Evolutionary conservation across 2,888 invertebrate species (phyloP).

Genomic region (Lypha dubia): DNA sequence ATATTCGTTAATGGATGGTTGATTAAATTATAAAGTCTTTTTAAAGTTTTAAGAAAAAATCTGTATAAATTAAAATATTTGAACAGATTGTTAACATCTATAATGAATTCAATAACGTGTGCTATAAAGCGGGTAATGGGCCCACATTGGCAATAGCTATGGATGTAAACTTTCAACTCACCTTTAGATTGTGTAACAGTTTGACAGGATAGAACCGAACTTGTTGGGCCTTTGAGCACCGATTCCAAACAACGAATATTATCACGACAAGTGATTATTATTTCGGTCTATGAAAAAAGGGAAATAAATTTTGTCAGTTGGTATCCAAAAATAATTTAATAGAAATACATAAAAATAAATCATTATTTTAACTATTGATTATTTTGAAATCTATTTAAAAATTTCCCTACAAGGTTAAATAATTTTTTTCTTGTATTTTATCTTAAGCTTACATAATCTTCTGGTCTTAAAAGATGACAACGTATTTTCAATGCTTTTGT

Average conservation of each 20-base stretch:
- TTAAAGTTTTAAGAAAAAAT: slow-evolving; percentile 79
- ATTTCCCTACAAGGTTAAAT: not conserved
- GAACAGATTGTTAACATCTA: slow-evolving; percentile 81
- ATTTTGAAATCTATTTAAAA: not conserved
- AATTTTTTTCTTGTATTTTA: not conserved
- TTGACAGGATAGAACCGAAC: slow-evolving; percentile 84
- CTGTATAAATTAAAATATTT: slow-evolving; percentile 81
- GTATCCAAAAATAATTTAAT: too few relatives aligned
- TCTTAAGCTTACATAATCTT: slow-evolving; percentile 83
- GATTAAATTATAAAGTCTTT: slow-evolving; percentile 78
- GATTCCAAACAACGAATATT: slow-evolving; percentile 92
- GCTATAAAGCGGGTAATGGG: slow-evolving; percentile 83
- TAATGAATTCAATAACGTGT: slow-evolving; percentile 80
- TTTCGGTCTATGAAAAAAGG: slow-evolving; percentile 90
- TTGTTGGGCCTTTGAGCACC: slow-evolving; percentile 85
- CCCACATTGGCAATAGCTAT: slow-evolving; percentile 81
- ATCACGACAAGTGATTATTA: slow-evolving; percentile 93
- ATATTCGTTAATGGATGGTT: slow-evolving; percentile 74
- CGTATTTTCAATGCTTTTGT: slow-evolving; percentile 83
- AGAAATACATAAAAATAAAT: not conserved
- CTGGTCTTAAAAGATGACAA: slow-evolving; percentile 83
- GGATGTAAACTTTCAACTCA: slow-evolving; percentile 81
- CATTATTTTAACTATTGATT: not conserved
- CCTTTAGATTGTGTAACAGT: slow-evolving; percentile 87
- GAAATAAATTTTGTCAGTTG: not conserved